Percentiles rank a stretch among this genome's conserved stretches.
Evolutionary conservation across 1,140 invertebrate genomes (phyloP).

Genomic region (Aphidius gifuensis): DNA sequence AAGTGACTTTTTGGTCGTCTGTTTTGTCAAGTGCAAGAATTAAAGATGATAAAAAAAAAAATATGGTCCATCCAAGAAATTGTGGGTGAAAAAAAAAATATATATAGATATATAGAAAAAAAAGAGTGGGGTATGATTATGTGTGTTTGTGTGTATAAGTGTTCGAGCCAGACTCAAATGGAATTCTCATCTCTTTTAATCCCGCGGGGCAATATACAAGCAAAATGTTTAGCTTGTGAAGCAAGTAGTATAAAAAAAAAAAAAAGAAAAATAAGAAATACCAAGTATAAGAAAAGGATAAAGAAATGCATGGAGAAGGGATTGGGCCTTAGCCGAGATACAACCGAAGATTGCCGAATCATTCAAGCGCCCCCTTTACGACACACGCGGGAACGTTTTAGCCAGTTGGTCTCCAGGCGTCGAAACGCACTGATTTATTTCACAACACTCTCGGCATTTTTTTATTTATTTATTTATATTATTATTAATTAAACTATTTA

Average conservation of each 20-base stretch:
- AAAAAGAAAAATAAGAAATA: neutral
- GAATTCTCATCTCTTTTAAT: constrained; percentile 6
- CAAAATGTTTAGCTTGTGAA: neutral
- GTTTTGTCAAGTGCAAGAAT: no score
- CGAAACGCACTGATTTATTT: constrained; percentile 33
- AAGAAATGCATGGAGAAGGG: constrained; percentile 22
- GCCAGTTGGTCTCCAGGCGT: constrained; percentile 46
- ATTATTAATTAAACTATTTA: no score
- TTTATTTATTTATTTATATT: neutral
- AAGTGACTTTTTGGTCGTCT: neutral
- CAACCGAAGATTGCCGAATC: constrained; percentile 19
- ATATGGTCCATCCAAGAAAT: no score
- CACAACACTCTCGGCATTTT: constrained; percentile 7
- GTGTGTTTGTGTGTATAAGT: no score
- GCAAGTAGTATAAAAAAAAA: constrained; percentile 16
- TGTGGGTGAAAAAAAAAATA: no score
- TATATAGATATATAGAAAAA: no score
- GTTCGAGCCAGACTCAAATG: neutral
- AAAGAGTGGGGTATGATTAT: no score
- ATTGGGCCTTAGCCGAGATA: constrained; percentile 24
- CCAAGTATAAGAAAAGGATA: constrained; percentile 1
- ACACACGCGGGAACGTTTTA: constrained; percentile 36
- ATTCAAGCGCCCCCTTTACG: constrained; percentile 40
- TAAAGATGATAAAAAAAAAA: no score
- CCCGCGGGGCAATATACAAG: neutral